These are phyloP conservation scores for Danio aesculapii DNA, from an alignment of 2,797 vertebrate genomes.

Conservation along the genomic window DNA sequence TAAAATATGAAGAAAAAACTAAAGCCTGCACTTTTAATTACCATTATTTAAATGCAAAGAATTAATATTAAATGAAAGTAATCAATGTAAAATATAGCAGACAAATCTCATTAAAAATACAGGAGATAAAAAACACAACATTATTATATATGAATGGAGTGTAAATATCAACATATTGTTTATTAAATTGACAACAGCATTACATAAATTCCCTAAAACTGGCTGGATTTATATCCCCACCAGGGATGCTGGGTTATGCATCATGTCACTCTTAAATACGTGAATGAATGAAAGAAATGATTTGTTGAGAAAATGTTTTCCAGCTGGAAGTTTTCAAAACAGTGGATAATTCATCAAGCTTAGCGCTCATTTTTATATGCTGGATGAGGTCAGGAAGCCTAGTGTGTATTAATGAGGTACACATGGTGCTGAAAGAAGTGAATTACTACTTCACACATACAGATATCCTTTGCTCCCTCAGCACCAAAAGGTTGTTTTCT, in stretches of 20 bases:
- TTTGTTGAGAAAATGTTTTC: neutral
- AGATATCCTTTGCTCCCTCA: neutral
- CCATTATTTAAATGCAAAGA: too few species aligned
- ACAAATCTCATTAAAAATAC: too few species aligned
- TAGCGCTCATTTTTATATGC: neutral
- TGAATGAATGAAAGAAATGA: neutral
- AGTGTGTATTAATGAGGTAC: constrained; percentile 3
- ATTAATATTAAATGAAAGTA: too few species aligned
- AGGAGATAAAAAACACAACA: too few species aligned
- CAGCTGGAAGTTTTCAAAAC: constrained; percentile 20
- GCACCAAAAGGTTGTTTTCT: constrained; percentile 6
- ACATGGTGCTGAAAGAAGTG: constrained; percentile 16
- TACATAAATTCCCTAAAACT: neutral
- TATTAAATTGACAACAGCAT: neutral
- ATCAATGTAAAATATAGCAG: too few species aligned
- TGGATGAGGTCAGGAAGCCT: constrained; percentile 15
- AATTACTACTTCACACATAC: constrained; percentile 18
- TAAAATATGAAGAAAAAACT: too few species aligned
- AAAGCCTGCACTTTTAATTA: too few species aligned
- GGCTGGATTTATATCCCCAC: neutral
- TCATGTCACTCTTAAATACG: neutral
- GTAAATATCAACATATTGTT: neutral
- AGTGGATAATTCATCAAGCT: constrained; percentile 18
- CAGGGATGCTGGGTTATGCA: neutral
- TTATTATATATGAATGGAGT: too few species aligned